Percentiles rank a stretch among this genome's conserved stretches.
These are phyloP conservation scores for Pristionchus mayeri DNA, from an alignment of 2,888 invertebrate genomes.

Conservation along the genomic window DNA sequence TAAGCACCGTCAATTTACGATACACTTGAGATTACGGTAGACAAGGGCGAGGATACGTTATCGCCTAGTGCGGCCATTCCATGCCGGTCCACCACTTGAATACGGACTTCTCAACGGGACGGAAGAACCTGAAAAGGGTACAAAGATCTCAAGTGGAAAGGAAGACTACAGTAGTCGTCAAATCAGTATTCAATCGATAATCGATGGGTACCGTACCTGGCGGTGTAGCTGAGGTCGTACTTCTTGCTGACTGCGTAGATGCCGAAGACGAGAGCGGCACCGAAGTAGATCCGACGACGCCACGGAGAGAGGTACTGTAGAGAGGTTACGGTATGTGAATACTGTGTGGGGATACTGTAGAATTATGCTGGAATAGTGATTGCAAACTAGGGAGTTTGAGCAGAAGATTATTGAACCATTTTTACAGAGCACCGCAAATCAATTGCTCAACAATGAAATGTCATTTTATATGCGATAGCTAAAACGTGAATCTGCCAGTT, in stretches of 20 bases:
- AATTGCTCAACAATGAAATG: too few species aligned
- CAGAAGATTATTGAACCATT: too few species aligned
- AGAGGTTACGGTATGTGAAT: too few species aligned
- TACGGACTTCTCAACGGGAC: slow-evolving; percentile 45
- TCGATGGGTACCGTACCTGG: slow-evolving; percentile 48
- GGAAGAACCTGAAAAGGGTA: slow-evolving; percentile 43
- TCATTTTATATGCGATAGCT: too few species aligned
- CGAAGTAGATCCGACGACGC: too few species aligned
- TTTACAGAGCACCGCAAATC: too few species aligned
- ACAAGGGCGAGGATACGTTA: neutral
- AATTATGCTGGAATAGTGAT: too few species aligned
- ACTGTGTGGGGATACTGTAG: too few species aligned
- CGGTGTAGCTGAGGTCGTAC: slow-evolving; percentile 57
- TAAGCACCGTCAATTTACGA: neutral
- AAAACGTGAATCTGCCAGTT: too few species aligned
- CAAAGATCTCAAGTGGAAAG: neutral
- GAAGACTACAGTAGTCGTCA: neutral
- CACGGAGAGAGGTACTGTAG: too few species aligned
- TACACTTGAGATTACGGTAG: neutral
- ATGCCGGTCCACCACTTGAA: slow-evolving; percentile 44
- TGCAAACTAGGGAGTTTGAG: too few species aligned
- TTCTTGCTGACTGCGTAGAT: slow-evolving; percentile 58
- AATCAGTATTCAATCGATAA: too few species aligned
- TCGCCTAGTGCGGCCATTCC: slow-evolving; percentile 45
- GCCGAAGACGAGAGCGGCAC: slow-evolving; percentile 54